phyloP scores from a whole-genome alignment of 2,113 vertebrate species.

The Aspiorhynchus laticeps region DNA sequence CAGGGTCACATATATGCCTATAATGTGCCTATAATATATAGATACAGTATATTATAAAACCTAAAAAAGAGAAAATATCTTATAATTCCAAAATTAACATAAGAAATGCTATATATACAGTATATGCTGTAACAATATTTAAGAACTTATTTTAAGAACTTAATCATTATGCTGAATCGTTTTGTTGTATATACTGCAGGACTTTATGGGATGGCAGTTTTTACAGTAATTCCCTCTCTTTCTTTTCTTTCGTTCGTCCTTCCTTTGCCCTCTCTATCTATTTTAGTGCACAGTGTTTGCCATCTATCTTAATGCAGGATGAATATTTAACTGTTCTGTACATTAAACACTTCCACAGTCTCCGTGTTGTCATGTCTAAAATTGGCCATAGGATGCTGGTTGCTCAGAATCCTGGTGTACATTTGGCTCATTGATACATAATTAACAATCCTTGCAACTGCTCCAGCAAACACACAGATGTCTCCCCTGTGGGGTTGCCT shows the following conservation, averaged over 20 bases:
- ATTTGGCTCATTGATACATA: constrained; percentile 57
- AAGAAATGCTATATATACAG: too few relatives aligned
- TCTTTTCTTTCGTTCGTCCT: not conserved
- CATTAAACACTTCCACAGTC: constrained; percentile 49
- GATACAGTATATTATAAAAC: too few relatives aligned
- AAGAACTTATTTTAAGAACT: too few relatives aligned
- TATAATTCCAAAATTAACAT: too few relatives aligned
- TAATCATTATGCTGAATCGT: too few relatives aligned
- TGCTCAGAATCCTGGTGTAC: constrained; percentile 31
- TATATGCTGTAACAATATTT: too few relatives aligned
- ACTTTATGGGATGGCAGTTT: not conserved
- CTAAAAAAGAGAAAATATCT: too few relatives aligned
- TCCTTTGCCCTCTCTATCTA: not conserved
- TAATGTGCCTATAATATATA: too few relatives aligned
- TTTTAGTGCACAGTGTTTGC: not conserved
- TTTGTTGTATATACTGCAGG: not conserved
- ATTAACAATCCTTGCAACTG: constrained; percentile 50
- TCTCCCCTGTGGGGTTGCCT: constrained; percentile 45
- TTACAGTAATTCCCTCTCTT: not conserved
- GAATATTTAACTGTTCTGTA: constrained; percentile 44
- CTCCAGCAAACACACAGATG: constrained; percentile 51
- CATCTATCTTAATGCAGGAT: constrained; percentile 40
- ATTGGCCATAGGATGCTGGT: constrained; percentile 33
- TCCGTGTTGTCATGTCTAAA: constrained; percentile 33
- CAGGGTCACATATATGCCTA: too few relatives aligned